A percentile compares a stretch with the other conserved stretches of the same genome.
phyloP scores from a whole-genome alignment of 23 tunicate species.

The Styela plicata region DNA sequence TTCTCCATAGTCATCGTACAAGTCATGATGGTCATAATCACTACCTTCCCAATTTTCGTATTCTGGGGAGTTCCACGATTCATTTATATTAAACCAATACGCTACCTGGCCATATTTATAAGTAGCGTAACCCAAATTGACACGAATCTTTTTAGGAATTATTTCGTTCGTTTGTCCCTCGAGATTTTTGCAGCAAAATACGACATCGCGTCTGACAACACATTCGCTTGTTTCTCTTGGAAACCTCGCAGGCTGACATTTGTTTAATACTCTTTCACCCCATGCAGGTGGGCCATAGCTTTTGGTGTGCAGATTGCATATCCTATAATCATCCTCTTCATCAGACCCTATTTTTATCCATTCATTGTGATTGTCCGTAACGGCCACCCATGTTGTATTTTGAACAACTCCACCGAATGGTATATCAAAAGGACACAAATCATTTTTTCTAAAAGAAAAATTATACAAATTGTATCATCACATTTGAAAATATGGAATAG shows the following conservation, averaged over 20 bases:
- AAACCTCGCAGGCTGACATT: background rate
- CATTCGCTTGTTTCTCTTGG: background rate
- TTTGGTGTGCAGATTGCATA: background rate
- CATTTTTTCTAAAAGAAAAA: background rate
- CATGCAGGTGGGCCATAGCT: background rate
- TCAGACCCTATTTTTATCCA: background rate
- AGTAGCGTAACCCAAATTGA: background rate
- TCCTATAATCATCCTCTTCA: too few relatives aligned
- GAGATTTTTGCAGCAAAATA: background rate
- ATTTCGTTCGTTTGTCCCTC: background rate
- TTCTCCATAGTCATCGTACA: background rate
- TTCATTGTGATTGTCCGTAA: background rate
- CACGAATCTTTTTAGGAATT: background rate
- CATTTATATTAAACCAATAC: too few relatives aligned
- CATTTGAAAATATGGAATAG: too few relatives aligned
- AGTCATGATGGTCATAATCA: background rate
- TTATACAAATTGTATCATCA: too few relatives aligned
- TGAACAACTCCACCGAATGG: background rate
- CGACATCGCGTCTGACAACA: background rate
- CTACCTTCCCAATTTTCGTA: background rate
- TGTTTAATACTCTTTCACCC: background rate
- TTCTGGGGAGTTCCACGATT: background rate
- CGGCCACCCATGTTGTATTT: background rate
- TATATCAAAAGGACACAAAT: background rate
- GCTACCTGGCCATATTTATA: background rate